These are phyloP conservation scores for Drosophila pectinifera DNA, from an alignment of 1,140 invertebrate genomes.

Conservation along the genomic window DNA sequence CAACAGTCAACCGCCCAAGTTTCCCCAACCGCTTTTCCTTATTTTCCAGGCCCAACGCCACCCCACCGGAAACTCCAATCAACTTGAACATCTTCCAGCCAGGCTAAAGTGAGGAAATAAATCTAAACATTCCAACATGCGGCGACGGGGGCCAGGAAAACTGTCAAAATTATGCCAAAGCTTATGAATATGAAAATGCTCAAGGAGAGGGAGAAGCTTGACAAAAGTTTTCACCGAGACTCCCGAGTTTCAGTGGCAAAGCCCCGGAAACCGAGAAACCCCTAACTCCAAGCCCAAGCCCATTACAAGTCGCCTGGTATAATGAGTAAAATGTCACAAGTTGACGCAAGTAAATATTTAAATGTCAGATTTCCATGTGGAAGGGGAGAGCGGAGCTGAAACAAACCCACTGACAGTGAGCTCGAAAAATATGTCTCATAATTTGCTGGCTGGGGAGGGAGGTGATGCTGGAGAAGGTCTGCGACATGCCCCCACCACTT, in stretches of 20 bases:
- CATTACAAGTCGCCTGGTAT: conserved; percentile 39
- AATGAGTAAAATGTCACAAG: conserved; percentile 84
- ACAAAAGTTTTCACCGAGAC: conserved; percentile 58
- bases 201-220: conserved; percentile 7
- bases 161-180: conserved; percentile 80
- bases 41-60: conserved; percentile 3
- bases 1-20: conserved; percentile 8
- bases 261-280: conserved; percentile 9
- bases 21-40: background rate
- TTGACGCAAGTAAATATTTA: conserved; percentile 84
- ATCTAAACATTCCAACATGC: conserved; percentile 70
- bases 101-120: conserved; percentile 68
- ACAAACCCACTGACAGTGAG: conserved; percentile 23
- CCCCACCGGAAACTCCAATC: conserved; percentile 52
- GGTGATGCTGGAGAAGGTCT: conserved; percentile 44
- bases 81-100: conserved; percentile 51
- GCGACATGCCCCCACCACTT: conserved; percentile 25
- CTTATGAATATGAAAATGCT: conserved; percentile 78
- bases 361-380: conserved; percentile 81
- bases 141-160: conserved; percentile 43
- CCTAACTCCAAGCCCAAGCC: conserved; percentile 12
- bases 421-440: conserved; percentile 77
- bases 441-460: conserved; percentile 29
- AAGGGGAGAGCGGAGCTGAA: conserved; percentile 4
- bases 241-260: conserved; percentile 20